Evolutionary conservation across 2,888 invertebrate species (phyloP), one percentile per base, ranked within the genome.

Genomic region (Cephus runcator): DNA sequence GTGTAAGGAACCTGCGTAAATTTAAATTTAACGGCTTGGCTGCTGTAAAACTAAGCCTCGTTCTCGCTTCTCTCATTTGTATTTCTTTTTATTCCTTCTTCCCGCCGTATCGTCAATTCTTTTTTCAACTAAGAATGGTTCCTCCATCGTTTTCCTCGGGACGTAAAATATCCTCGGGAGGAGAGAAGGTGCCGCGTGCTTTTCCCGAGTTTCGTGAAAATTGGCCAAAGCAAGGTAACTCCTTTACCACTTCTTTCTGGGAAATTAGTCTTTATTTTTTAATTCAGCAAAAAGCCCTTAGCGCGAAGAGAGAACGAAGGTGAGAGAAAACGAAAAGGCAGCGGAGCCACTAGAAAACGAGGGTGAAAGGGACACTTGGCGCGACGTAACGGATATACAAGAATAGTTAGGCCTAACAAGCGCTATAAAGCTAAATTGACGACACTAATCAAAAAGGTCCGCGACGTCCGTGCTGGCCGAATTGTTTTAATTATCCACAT

Each of bases 401-500:
- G 33, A 69, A 30, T 11, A 69, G 11, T 30, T 40, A 15, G 6
- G 40, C 40, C 40, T 15, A 40, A 40, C 69, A 30, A 69, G 33
- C 30, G 69, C 30, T 11, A n/a, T 11, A 30, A 12, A 30, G 30
- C 69, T 12, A 30, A 75, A 78, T 73, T 73, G 75, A 69, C 73
- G 78, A 68, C n/a, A 76, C 75, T 76, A 76, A 78, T 78, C 76
- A 78, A 33, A 78, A 73, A 56, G 75, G 34, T 73, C 75, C 78
- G 75, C 75, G 71, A 73, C 75, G 78, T 75, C 68, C 15, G 23
- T 69, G 9, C n/a, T 4, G 2, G 71, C 75, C 73, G 78, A 78
- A 76, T 78, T 76, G 56, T 73, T 78, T 76, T 69, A 78, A 78
- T 78, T 78, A 78, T 73, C 75, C 73, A 75, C 34, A 73, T 78